Conservation (phyloP, 1,140 invertebrate genomes). For the Ceratoteleas bidentatus region DNA sequence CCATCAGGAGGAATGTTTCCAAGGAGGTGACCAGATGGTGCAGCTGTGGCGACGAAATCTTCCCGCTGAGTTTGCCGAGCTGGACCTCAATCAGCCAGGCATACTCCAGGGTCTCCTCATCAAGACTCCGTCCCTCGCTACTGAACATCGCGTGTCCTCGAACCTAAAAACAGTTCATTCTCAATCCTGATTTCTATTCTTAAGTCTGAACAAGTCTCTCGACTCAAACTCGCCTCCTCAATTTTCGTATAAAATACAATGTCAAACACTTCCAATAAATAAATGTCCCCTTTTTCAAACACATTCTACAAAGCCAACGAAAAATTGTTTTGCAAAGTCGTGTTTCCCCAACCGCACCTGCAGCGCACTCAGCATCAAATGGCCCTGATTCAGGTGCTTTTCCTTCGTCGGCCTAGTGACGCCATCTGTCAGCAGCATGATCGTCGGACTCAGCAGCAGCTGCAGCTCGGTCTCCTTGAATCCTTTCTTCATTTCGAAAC, state of each 20-base stretch:
- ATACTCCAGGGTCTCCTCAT: conserved; percentile 98
- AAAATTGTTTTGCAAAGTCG: too few species aligned
- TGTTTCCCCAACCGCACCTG: too few species aligned
- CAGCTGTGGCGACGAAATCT: conserved; percentile 89
- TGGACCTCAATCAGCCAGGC: conserved; percentile 95
- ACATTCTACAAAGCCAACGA: too few species aligned
- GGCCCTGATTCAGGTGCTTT: conserved; percentile 92
- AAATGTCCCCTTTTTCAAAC: too few species aligned
- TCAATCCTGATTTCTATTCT: too few species aligned
- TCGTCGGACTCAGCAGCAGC: conserved; percentile 93
- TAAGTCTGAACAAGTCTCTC: too few species aligned
- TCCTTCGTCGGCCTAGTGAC: conserved; percentile 85
- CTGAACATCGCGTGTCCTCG: conserved; percentile 99
- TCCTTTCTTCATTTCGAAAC: conserved; percentile 97
- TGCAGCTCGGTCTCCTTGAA: conserved; percentile 96
- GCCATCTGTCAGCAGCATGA: conserved; percentile 89
- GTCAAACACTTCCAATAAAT: too few species aligned
- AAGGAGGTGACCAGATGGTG: conserved; percentile 92
- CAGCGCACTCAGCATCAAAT: conserved; percentile 91
- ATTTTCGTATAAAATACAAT: too few species aligned
- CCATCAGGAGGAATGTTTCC: conserved; percentile 93
- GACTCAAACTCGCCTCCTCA: too few species aligned
- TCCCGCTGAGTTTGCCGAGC: conserved; percentile 90
- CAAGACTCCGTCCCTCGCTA: conserved; percentile 91
- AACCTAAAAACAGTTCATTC: too few species aligned